Conservation (phyloP, 2,113 vertebrate species). For the Sceloporus undulatus region DNA sequence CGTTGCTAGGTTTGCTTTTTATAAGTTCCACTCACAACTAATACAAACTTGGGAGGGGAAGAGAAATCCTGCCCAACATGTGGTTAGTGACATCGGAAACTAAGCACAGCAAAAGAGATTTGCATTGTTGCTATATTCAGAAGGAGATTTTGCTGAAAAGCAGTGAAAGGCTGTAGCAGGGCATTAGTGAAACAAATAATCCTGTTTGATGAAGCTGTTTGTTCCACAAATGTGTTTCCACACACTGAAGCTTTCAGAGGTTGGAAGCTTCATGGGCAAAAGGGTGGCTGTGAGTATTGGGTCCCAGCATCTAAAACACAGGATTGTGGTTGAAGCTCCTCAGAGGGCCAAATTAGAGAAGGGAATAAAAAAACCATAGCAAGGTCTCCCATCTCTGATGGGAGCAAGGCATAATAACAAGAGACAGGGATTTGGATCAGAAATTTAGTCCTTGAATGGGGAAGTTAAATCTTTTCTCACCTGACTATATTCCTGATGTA, state of each 20-base stretch:
- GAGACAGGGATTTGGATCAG: not conserved
- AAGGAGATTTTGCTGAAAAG: constrained; percentile 1
- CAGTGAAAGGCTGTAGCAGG: not conserved
- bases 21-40: not conserved
- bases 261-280: not conserved
- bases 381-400: too few relatives aligned
- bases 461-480: not conserved
- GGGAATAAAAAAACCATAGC: not conserved
- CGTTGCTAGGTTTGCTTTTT: constrained; percentile 1
- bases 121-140: constrained; percentile 11
- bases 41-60: not conserved
- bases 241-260: not conserved
- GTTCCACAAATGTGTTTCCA: not conserved
- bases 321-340: not conserved
- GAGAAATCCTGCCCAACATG: not conserved
- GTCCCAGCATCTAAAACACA: not conserved
- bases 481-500: not conserved
- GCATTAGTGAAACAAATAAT: not conserved
- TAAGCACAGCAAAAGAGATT: not conserved
- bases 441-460: not conserved
- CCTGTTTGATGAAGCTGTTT: not conserved
- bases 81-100: not conserved
- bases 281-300: not conserved
- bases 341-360: not conserved
- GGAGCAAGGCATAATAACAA: not conserved